Percentiles rank a stretch among this genome's conserved stretches.
Conservation (phyloP, 2,113 vertebrate genomes). For the Hemicordylus capensis region DNA sequence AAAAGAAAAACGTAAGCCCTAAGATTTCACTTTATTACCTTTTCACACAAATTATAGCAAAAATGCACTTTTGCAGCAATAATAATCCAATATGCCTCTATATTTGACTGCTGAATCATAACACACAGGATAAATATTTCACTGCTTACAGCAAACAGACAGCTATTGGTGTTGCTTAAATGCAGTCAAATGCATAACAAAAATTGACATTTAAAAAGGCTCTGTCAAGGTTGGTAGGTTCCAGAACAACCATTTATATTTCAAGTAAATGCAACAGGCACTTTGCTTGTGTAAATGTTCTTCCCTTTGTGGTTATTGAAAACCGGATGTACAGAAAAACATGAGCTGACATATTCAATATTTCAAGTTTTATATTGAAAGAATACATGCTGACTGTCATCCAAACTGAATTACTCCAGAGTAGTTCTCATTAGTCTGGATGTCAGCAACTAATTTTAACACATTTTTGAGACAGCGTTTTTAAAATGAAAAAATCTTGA, state of each 20-base stretch:
- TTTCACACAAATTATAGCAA: constrained; percentile 51
- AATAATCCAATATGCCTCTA: constrained; percentile 40
- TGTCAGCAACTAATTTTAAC: not conserved
- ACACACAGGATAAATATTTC: not conserved
- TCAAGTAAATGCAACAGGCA: not conserved
- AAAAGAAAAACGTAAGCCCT: constrained; percentile 86
- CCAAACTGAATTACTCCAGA: no score
- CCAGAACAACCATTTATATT: not conserved
- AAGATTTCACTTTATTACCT: constrained; percentile 61
- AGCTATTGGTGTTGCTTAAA: constrained; percentile 69
- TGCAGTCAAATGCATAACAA: constrained; percentile 7
- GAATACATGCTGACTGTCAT: accelerated
- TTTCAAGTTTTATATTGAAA: not conserved
- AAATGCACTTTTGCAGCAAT: constrained; percentile 42
- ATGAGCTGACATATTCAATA: not conserved
- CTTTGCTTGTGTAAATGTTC: not conserved
- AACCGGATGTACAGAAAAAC: not conserved
- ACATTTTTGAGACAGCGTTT: not conserved
- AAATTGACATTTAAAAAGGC: constrained; percentile 37
- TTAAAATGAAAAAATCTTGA: constrained; percentile 33
- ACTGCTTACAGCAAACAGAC: constrained; percentile 56
- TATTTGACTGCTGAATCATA: constrained; percentile 42
- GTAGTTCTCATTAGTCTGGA: no score
- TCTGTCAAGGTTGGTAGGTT: constrained; percentile 42
- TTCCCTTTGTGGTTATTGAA: not conserved